Conservation (phyloP, 2,888 invertebrate genomes). For the Ceratothoa steindachneri region DNA sequence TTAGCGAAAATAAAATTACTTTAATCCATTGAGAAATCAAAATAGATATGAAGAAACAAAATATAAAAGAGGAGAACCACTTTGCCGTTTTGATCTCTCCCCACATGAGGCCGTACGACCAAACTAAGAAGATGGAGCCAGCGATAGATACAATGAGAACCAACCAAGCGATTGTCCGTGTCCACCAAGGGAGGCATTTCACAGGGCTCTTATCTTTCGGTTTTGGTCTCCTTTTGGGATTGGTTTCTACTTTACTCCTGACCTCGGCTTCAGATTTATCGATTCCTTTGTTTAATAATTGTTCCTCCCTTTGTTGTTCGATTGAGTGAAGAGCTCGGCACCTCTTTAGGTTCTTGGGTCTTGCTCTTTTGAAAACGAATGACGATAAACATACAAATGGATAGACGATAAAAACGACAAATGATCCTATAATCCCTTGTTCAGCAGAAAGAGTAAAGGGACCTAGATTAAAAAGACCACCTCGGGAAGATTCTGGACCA, state of each 20-base stretch:
- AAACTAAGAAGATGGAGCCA: conserved; percentile 53
- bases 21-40: conserved; percentile 57
- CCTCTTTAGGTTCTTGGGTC: conserved; percentile 41
- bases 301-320: conserved; percentile 19
- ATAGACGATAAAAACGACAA: neutral
- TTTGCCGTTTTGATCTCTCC: conserved; percentile 55
- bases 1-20: conserved; percentile 51
- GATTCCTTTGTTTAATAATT: neutral
- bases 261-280: neutral
- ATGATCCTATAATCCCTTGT: conserved; percentile 48
- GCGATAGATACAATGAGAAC: conserved; percentile 53
- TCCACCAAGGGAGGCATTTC: conserved; percentile 50
- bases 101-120: conserved; percentile 56
- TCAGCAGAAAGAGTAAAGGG: conserved; percentile 24
- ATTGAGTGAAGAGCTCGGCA: conserved; percentile 37
- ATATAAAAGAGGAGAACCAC: conserved; percentile 56
- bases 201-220: conserved; percentile 24
- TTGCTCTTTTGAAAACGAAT: conserved; percentile 54
- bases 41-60: conserved; percentile 55
- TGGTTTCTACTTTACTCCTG: conserved; percentile 3
- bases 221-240: neutral
- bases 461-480: conserved; percentile 18
- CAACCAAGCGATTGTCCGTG: conserved; percentile 54
- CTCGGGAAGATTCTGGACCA: conserved; percentile 47
- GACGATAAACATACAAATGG: conserved; percentile 2